phyloP scores from a whole-genome alignment of 2,113 vertebrate genomes.

The Bubo scandiacus region DNA sequence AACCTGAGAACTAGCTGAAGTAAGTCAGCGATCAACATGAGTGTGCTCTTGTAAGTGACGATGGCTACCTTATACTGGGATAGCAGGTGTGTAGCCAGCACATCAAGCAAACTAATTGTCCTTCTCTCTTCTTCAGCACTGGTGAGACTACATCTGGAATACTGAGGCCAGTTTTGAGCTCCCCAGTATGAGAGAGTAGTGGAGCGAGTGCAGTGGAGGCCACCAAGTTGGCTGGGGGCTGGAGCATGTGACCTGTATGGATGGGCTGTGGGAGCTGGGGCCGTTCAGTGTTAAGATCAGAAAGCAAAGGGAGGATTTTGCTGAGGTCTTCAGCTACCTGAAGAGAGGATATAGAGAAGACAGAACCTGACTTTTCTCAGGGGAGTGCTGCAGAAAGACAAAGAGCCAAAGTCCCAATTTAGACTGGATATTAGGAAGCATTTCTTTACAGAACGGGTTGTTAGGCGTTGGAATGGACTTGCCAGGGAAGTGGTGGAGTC shows the following conservation, averaged over 20 bases:
- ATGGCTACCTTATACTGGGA: background rate
- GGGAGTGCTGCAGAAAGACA: background rate
- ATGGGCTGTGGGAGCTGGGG: background rate
- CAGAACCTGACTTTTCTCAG: background rate
- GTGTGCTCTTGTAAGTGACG: background rate
- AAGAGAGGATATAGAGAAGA: background rate
- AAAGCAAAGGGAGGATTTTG: background rate
- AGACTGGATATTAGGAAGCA: too few relatives aligned
- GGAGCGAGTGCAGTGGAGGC: rapidly evolving
- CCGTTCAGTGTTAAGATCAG: background rate
- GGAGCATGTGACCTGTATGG: rapidly evolving
- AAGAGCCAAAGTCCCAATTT: background rate
- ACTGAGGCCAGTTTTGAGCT: background rate
- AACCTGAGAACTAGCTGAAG: background rate
- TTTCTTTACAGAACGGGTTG: too few relatives aligned
- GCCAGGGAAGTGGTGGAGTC: too few relatives aligned
- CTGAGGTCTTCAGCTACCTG: background rate
- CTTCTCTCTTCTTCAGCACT: background rate
- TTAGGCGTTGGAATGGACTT: too few relatives aligned
- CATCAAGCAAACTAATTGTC: background rate
- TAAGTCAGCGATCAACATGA: background rate
- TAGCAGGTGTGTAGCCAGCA: background rate
- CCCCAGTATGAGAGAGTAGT: background rate
- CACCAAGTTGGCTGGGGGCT: background rate
- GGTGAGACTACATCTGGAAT: background rate